Evolutionary conservation across 2,113 vertebrate genomes (phyloP), one percentile per base, ranked within the genome.

Genomic region (Paramormyrops kingsleyae): DNA sequence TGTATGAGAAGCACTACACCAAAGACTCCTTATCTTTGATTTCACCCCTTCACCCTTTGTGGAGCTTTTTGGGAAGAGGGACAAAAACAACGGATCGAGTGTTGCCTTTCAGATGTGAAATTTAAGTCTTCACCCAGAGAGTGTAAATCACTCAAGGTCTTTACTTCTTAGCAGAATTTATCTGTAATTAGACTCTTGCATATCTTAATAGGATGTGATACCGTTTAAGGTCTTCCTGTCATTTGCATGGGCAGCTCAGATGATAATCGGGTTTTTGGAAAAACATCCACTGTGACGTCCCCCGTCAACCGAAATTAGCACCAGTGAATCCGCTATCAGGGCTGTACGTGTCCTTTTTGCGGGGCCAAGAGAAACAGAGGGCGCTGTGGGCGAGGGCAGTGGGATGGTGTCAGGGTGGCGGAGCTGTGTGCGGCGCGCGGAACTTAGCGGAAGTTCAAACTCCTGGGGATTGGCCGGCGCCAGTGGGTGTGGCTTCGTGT

Each of bases 151-250:
- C 93, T 92, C 91, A 92, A 93, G 94, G 94, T 95, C 93, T 92
- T 90, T 92, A 52, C 93, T 92, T 93, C 94, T 93, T 92, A 92
- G 92, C 94, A 94, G 94, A 94, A 95, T 95, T 95, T 95, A 95
- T 94, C 94, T 94, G 95, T 96, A 95, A 96, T 95, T 95, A 95
- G 93, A 94, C 93, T 93, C 93, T 93, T 94, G 94, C 93, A 94
- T 95, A 94, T 94, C 94, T 95, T 95, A 95, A 95, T 94, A 95
- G 93, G 93, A 95, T 95, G 95, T 95, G 90, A 95, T 95, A 93
- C 95, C 94, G 94, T 95, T 95, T 95, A 95, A 95, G 95, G 95
- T 95, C 94, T 94, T 90, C 92, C 92, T 95, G 95, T 95, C 95
- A 95, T 95, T 94, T 94, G 94, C 94, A 95, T 94, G 94, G 94